phyloP scores from a whole-genome alignment of 2,888 invertebrate species.

The Ennomos fuscantarius region DNA sequence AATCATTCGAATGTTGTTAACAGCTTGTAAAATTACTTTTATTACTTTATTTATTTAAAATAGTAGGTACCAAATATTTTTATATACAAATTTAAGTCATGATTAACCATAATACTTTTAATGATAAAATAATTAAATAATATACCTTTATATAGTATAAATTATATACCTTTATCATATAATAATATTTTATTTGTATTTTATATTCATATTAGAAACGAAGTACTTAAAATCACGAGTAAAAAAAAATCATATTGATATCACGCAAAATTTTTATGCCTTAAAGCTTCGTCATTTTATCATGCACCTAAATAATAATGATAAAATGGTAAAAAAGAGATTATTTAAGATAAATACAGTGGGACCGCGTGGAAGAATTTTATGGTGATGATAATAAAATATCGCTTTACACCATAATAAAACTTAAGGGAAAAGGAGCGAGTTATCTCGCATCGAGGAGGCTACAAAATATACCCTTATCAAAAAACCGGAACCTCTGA shows the following conservation, averaged over 20 bases:
- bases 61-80: too few relatives aligned
- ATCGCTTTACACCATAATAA: slow-evolving; percentile 74
- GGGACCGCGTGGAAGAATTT: slow-evolving; percentile 60
- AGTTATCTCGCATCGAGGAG: slow-evolving; percentile 61
- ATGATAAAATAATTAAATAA: too few relatives aligned
- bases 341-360: slow-evolving; percentile 67
- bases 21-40: not conserved
- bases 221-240: too few relatives aligned
- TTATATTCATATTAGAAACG: too few relatives aligned
- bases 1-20: too few relatives aligned
- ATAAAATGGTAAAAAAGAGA: slow-evolving; percentile 76
- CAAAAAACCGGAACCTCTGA: slow-evolving; percentile 24
- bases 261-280: not conserved
- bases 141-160: too few relatives aligned
- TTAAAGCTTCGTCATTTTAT: slow-evolving; percentile 62
- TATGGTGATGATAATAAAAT: slow-evolving; percentile 75
- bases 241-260: too few relatives aligned
- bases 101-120: too few relatives aligned
- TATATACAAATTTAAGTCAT: too few relatives aligned
- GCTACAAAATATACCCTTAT: slow-evolving; percentile 56
- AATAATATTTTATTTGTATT: too few relatives aligned
- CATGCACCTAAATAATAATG: slow-evolving; percentile 75
- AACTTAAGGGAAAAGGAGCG: slow-evolving; percentile 48
- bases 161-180: too few relatives aligned
- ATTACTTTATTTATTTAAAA: slow-evolving; percentile 3